Evolutionary conservation across 2,797 vertebrate genomes (phyloP).

Genomic region (Aeoliscus strigatus): DNA sequence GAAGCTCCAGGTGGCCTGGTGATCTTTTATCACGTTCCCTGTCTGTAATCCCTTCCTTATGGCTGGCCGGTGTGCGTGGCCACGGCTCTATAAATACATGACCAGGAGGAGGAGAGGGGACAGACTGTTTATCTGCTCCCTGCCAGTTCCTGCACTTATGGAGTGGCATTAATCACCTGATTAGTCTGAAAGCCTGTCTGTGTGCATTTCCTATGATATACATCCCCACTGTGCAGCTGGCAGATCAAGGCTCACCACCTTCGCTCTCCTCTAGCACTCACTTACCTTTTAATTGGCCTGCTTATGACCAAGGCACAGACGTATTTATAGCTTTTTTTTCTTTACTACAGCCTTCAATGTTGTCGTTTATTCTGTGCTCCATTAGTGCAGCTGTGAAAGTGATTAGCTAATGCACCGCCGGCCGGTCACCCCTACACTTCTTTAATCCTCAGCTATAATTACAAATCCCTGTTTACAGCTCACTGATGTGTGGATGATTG

Average conservation of each 20-base stretch:
- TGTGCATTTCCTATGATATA: constrained; percentile 55
- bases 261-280: constrained; percentile 25
- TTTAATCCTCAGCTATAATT: constrained; percentile 22
- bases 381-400: constrained; percentile 34
- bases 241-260: constrained; percentile 46
- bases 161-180: constrained; percentile 74
- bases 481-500: constrained; percentile 20
- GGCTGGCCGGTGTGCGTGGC: constrained; percentile 38
- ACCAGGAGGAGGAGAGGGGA: constrained; percentile 48
- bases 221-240: constrained; percentile 46
- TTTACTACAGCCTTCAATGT: constrained; percentile 23
- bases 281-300: constrained; percentile 56
- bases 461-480: constrained; percentile 21
- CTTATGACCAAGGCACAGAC: constrained; percentile 23
- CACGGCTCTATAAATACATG: constrained; percentile 63
- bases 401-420: constrained; percentile 34
- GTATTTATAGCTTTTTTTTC: constrained; percentile 39
- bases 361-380: constrained; percentile 24
- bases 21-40: constrained; percentile 61
- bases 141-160: constrained; percentile 67
- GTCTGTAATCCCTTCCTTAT: constrained; percentile 61
- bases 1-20: constrained; percentile 56
- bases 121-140: constrained; percentile 71
- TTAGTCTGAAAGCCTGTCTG: constrained; percentile 58
- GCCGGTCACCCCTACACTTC: constrained; percentile 15